Percentiles rank a stretch among this genome's conserved stretches.
phyloP scores from a whole-genome alignment of 2,888 invertebrate species.

The Choristoneura rosaceana region DNA sequence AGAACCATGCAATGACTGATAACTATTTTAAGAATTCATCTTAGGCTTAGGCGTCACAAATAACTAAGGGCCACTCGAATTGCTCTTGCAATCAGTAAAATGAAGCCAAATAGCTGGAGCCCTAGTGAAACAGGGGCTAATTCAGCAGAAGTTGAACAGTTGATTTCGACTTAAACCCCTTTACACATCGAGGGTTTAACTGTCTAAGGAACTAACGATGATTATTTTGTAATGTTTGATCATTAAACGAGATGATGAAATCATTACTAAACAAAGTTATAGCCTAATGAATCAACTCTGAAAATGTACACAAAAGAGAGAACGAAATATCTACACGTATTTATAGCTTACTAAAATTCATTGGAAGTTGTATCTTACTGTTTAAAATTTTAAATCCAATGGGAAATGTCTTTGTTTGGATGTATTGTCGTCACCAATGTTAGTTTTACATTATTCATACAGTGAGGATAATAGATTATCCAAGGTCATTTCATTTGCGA shows the following conservation, averaged over 20 bases:
- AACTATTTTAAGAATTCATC: constrained; percentile 22
- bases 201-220: no score
- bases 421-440: constrained; percentile 6
- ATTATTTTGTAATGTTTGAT: background rate
- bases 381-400: background rate
- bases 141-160: no score
- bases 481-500: constrained; percentile 21
- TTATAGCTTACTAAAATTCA: no score
- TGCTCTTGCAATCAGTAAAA: no score
- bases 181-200: no score
- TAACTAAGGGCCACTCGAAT: no score
- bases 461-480: constrained; percentile 17
- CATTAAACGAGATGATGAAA: background rate
- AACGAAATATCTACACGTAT: no score
- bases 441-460: constrained; percentile 27
- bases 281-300: constrained; percentile 1
- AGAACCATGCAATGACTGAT: constrained; percentile 15
- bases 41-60: background rate
- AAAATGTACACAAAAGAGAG: constrained; percentile 3
- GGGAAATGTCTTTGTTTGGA: background rate
- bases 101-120: no score
- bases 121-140: no score
- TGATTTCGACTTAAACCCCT: no score
- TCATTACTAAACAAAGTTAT: constrained; percentile 13
- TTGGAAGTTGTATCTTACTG: no score